A percentile compares a stretch with the other conserved stretches of the same genome.
These are phyloP conservation scores for Atlantisia rogersi DNA, from an alignment of 2,113 vertebrate species.

Conservation along the genomic window DNA sequence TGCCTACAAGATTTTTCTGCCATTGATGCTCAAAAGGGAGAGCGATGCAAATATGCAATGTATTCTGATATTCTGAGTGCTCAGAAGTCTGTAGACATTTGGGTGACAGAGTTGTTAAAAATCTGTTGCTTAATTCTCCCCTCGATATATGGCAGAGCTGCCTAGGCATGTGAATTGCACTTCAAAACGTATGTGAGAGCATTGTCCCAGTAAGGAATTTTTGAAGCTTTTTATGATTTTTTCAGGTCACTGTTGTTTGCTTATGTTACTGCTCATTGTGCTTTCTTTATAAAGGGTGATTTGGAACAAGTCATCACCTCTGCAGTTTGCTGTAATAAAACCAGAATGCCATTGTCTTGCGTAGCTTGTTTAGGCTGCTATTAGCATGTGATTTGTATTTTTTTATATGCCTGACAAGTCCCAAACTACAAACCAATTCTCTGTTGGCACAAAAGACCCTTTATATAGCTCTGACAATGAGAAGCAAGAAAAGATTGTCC, in stretches of 20 bases:
- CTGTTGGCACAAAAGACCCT: background rate
- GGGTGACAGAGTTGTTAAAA: background rate
- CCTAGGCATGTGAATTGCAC: background rate
- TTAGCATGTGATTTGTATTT: background rate
- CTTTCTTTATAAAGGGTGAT: background rate
- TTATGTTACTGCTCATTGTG: background rate
- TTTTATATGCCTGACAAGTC: background rate
- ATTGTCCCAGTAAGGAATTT: background rate
- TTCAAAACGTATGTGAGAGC: background rate
- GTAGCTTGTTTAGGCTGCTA: background rate
- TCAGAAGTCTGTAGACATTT: background rate
- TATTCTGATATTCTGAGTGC: background rate
- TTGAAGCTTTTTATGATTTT: background rate
- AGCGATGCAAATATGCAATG: fast-evolving
- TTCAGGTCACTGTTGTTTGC: background rate
- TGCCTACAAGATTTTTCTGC: background rate
- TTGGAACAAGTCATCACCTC: background rate
- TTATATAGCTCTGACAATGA: background rate
- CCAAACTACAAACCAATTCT: background rate
- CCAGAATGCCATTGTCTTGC: background rate
- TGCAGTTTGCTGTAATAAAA: background rate
- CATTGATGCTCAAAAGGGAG: background rate
- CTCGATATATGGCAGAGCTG: background rate
- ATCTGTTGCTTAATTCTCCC: background rate
- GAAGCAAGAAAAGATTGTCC: background rate